These are phyloP conservation scores for Habrosyne pyritoides DNA, from an alignment of 2,888 invertebrate species.

Conservation along the genomic window DNA sequence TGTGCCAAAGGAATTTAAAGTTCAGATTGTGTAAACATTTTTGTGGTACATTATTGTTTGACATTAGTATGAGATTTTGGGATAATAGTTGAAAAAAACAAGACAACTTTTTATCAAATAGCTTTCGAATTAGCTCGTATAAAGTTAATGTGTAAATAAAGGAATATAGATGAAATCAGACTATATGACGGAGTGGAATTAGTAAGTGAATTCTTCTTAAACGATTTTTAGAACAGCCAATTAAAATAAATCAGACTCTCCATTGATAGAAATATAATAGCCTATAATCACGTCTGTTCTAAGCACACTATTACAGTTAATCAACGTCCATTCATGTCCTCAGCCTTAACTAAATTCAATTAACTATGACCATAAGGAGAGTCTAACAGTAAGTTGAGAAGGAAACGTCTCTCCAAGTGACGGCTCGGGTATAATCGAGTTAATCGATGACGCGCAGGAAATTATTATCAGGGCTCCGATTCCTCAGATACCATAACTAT, in stretches of 20 bases:
- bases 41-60: not conserved
- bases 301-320: not conserved
- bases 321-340: conserved; percentile 4
- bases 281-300: not conserved
- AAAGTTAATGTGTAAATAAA: no score
- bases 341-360: conserved; percentile 50
- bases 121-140: not conserved
- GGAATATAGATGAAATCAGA: not conserved
- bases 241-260: no score
- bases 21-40: not conserved
- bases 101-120: not conserved
- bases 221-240: no score
- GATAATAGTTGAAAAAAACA: not conserved
- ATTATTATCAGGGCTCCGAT: not conserved
- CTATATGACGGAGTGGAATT: no score
- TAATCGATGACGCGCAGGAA: conserved; percentile 2
- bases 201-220: no score
- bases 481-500: not conserved
- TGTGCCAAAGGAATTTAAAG: conserved; percentile 6
- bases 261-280: not conserved
- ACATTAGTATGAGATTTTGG: not conserved
- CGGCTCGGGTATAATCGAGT: conserved; percentile 2
- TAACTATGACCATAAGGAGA: conserved; percentile 29
- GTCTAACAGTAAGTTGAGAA: conserved; percentile 40
- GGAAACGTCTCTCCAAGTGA: conserved; percentile 51